These are phyloP conservation scores for Cephalopholis sonnerati DNA, from an alignment of 2,113 vertebrate genomes.

Conservation along the genomic window DNA sequence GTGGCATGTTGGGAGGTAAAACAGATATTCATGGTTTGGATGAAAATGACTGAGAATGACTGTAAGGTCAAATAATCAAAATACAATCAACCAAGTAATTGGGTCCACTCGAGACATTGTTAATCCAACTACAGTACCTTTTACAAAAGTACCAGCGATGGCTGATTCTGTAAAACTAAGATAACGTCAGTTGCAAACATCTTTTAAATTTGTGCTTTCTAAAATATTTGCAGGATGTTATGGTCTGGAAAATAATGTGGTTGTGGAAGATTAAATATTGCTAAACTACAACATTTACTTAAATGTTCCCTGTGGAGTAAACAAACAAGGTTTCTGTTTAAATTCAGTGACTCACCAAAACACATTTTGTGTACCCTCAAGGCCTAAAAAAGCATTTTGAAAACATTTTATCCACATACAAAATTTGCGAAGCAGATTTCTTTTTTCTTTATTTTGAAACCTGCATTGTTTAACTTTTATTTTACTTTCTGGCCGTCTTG, in stretches of 20 bases:
- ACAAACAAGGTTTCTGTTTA: neutral
- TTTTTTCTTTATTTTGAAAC: neutral
- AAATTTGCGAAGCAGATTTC: neutral
- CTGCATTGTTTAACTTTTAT: neutral
- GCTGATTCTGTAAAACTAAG: neutral
- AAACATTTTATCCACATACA: neutral
- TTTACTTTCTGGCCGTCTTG: neutral
- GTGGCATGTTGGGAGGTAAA: neutral
- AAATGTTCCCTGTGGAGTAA: neutral
- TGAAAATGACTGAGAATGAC: neutral
- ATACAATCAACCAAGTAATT: slow-evolving; percentile 4
- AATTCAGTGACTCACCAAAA: neutral
- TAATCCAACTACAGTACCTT: neutral
- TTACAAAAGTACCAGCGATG: neutral
- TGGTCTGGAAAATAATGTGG: neutral
- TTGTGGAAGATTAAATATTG: neutral
- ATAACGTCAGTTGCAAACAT: too few relatives aligned
- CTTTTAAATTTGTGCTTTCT: neutral
- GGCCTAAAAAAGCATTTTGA: neutral
- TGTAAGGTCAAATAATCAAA: neutral
- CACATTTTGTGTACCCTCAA: neutral
- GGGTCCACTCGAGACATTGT: neutral
- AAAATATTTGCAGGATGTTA: neutral
- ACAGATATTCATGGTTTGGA: neutral
- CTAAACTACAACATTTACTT: neutral